Conservation (phyloP, 2,888 invertebrate species). For the Euclidia mi region DNA sequence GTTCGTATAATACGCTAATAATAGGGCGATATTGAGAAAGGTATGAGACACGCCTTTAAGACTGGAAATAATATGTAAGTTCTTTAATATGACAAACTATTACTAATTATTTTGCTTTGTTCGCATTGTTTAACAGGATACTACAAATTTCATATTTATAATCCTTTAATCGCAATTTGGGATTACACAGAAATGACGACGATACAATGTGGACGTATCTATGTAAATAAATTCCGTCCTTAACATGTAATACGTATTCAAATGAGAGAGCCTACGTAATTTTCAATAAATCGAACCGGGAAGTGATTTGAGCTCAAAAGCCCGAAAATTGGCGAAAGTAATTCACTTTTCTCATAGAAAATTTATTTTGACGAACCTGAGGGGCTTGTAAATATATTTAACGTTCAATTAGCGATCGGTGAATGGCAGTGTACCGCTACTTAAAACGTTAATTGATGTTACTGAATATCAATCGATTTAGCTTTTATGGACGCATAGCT, state of each 20-base stretch:
- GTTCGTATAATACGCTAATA: no score
- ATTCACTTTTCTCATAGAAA: slow-evolving; percentile 28
- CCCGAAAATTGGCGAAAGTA: slow-evolving; percentile 41
- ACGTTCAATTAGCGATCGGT: slow-evolving; percentile 26
- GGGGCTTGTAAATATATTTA: slow-evolving; percentile 24
- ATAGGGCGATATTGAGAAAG: no score
- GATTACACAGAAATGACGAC: no score
- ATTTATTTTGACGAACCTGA: slow-evolving; percentile 28
- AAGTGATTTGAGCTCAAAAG: slow-evolving; percentile 33
- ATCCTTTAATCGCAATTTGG: no score
- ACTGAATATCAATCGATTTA: slow-evolving; percentile 33
- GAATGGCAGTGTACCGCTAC: slow-evolving; percentile 19
- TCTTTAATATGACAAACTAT: no score
- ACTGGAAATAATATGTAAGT: no score
- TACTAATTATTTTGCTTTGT: no score
- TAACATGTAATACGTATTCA: slow-evolving; percentile 20
- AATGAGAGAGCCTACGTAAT: slow-evolving; percentile 23
- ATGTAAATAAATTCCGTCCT: not conserved
- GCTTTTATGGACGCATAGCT: not conserved
- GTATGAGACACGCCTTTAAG: no score
- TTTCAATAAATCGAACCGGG: slow-evolving; percentile 39
- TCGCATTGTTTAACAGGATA: no score
- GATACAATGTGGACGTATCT: not conserved
- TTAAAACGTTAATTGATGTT: slow-evolving; percentile 33
- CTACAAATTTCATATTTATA: no score